Conservation (phyloP, 2,888 invertebrate species). For the Rhopalosiphum nymphaeae region DNA sequence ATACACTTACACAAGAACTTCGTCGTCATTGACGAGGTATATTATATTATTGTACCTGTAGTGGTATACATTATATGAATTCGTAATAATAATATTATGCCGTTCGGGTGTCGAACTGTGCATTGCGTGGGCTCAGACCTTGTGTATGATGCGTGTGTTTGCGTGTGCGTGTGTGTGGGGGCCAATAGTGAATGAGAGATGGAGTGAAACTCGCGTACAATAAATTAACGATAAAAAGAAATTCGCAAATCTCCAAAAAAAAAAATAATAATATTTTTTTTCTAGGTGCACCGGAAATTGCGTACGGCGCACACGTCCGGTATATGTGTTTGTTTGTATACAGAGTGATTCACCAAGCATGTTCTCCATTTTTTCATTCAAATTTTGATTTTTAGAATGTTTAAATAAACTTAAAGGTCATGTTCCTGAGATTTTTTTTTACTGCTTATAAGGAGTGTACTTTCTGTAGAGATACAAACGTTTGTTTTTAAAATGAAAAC, state of each 20-base stretch:
- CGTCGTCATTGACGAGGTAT: background rate
- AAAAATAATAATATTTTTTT: background rate
- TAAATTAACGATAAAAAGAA: background rate
- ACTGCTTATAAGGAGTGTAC: no score
- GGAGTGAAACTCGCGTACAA: background rate
- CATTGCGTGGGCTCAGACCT: background rate
- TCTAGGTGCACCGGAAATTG: slow-evolving; percentile 5
- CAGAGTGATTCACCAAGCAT: no score
- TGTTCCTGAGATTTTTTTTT: no score
- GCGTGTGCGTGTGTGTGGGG: slow-evolving; percentile 8
- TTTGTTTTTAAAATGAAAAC: no score
- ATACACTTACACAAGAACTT: background rate
- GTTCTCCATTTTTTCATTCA: no score
- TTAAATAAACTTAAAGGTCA: no score
- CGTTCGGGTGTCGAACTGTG: slow-evolving; percentile 25
- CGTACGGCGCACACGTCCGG: background rate
- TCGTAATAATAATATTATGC: slow-evolving; percentile 34
- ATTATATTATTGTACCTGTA: background rate
- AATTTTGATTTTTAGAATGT: no score
- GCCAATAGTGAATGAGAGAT: background rate
- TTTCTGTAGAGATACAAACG: no score
- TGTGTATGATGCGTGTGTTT: slow-evolving; percentile 3
- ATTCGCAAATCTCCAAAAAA: background rate
- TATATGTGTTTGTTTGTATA: background rate
- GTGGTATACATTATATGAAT: background rate